phyloP scores from a whole-genome alignment of 2,113 vertebrate species.

The Ploceus nigricollis region DNA sequence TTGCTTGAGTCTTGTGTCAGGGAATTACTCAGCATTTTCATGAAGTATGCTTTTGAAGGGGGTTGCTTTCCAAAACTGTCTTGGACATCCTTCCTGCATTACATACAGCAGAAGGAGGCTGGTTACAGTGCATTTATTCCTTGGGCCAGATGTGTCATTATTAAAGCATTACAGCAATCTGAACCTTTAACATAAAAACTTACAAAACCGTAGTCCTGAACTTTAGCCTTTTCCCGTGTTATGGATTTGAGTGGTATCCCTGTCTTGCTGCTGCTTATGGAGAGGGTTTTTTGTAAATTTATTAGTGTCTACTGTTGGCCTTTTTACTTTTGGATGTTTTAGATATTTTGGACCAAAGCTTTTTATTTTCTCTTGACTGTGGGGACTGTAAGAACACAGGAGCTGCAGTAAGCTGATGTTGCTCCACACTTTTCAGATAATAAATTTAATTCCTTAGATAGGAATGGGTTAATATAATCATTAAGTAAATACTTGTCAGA shows the following conservation, averaged over 20 bases:
- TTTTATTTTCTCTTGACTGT: not conserved
- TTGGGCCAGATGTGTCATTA: not conserved
- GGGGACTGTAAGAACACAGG: not conserved
- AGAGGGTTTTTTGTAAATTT: not conserved
- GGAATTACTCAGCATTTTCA: not conserved
- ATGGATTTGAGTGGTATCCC: not conserved
- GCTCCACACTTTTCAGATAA: not conserved
- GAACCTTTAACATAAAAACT: constrained; percentile 45
- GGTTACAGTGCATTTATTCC: not conserved
- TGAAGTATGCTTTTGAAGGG: not conserved
- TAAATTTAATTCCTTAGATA: not conserved
- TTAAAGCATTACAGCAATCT: constrained; percentile 2
- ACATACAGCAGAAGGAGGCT: not conserved
- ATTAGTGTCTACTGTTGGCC: not conserved
- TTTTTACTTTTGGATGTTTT: not conserved
- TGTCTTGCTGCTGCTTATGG: not conserved
- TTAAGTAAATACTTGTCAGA: not conserved
- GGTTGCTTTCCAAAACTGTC: not conserved
- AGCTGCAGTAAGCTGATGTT: not conserved
- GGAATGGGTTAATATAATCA: not conserved
- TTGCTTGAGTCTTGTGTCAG: not conserved
- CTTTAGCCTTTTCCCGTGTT: not conserved
- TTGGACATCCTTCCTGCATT: not conserved
- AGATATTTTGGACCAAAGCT: not conserved
- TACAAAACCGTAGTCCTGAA: not conserved